Evolutionary conservation across 2,888 invertebrate species (phyloP), one percentile per base, ranked within the genome.

Genomic region (Phortica magna): DNA sequence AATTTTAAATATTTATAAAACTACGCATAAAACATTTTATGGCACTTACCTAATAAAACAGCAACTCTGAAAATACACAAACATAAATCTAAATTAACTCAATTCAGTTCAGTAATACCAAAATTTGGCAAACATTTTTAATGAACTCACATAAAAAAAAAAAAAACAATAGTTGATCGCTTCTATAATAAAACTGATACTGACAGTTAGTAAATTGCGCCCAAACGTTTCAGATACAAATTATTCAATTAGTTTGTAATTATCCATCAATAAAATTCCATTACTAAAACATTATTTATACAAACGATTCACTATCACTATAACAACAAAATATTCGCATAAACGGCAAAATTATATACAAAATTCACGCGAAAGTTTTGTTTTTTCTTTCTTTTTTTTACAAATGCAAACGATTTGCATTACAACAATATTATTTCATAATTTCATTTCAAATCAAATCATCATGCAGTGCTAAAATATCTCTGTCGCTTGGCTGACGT

Each of bases 261-360:
- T 74, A 67, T 67, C n/a, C 65, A 67, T 53, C 57, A 74, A 55
- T 74, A 74, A 74, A 74, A 19, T 74, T 74, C 73, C 48, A 61
- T 73, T 73, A 73, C 43, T 14, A 22, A 57, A 72, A 31, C 55
- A 31, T 55, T 53, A 55, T 71, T 71, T 53, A 53, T 71, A 71
- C 7, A 61, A 7, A 17, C 61, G 48, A 48, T 9, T 2, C 5
- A 48, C 2, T n/a, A n/a, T n/a, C n/a, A n/a, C n/a, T n/a, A n/a
- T 12, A 12, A 12, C 48, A 48, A 48, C 48, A 48, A 59, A 59
- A 59, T 59, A n/a, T 59, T 19, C n/a, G 59, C 59, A 10, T 17
- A 59, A 59, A 53, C n/a, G 53, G 12, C 2, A 53, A 59, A 59
- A 59, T 19, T 59, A 10, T n/a, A 12, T 48, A 12, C 48, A 14